A percentile compares a stretch with the other conserved stretches of the same genome.
These are phyloP conservation scores for Apotomis betuletana DNA, from an alignment of 2,888 invertebrate genomes.

Conservation along the genomic window DNA sequence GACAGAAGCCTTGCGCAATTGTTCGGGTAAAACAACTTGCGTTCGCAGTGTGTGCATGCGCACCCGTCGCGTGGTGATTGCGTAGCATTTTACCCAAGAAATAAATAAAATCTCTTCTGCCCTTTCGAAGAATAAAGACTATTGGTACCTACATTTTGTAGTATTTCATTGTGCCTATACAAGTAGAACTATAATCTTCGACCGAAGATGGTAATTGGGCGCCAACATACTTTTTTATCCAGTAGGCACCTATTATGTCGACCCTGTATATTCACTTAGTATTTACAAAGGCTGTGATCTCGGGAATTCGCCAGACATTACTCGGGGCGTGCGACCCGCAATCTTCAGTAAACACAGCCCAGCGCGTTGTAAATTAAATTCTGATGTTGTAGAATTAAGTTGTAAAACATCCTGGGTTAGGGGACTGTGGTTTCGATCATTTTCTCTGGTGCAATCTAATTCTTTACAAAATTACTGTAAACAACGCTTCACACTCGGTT, in stretches of 20 bases:
- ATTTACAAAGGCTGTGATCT: conserved; percentile 50
- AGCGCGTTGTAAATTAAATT: conserved; percentile 68
- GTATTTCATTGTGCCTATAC: no score
- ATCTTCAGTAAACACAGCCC: conserved; percentile 65
- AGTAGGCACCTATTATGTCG: background rate
- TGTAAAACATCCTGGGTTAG: conserved; percentile 58
- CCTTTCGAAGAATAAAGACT: no score
- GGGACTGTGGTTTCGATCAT: conserved; percentile 54
- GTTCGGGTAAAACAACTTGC: no score
- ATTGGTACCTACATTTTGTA: no score
- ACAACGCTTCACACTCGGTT: background rate
- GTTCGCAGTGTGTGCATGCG: no score
- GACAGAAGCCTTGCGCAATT: no score
- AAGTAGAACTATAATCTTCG: no score
- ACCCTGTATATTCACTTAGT: conserved; percentile 11
- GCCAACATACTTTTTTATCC: background rate
- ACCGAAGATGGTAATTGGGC: no score
- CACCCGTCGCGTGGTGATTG: no score
- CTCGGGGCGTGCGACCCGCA: conserved; percentile 52
- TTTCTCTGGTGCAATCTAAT: conserved; percentile 46
- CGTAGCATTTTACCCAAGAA: no score
- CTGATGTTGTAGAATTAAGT: conserved; percentile 69
- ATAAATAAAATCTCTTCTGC: no score
- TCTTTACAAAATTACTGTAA: conserved; percentile 31
- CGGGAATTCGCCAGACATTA: conserved; percentile 50